phyloP scores from a whole-genome alignment of 2,888 invertebrate species.

The Cosmopolites sordidus region DNA sequence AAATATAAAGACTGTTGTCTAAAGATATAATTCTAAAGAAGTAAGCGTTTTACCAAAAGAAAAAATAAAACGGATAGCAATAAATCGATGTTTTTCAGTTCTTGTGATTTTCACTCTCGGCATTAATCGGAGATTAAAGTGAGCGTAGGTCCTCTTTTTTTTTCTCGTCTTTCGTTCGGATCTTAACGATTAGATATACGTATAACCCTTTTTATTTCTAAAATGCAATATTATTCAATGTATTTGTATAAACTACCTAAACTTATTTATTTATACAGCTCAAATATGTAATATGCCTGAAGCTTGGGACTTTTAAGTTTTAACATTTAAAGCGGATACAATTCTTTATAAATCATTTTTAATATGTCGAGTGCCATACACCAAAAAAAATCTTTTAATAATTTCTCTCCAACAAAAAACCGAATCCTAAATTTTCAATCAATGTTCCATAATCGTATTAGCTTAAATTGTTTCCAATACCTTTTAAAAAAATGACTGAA shows the following conservation, averaged over 20 bases:
- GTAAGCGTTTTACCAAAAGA: constrained; percentile 31
- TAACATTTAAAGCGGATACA: not conserved
- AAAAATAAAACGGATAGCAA: constrained; percentile 43
- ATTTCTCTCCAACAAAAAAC: too few relatives aligned
- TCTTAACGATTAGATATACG: too few relatives aligned
- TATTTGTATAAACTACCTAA: not conserved
- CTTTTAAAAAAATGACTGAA: constrained; percentile 27
- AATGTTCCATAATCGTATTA: too few relatives aligned
- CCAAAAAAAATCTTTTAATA: too few relatives aligned
- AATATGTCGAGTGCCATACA: too few relatives aligned
- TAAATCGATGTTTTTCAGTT: constrained; percentile 41
- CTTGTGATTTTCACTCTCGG: not conserved
- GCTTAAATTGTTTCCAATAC: too few relatives aligned
- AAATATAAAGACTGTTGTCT: constrained; percentile 40
- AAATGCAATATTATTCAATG: not conserved
- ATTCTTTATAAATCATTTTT: too few relatives aligned
- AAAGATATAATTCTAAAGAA: constrained; percentile 39
- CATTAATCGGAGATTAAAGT: not conserved
- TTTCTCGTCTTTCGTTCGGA: too few relatives aligned
- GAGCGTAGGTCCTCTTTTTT: not conserved
- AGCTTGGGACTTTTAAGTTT: not conserved
- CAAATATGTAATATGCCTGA: not conserved
- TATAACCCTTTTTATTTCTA: too few relatives aligned
- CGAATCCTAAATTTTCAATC: too few relatives aligned
- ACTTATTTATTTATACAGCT: not conserved